A percentile compares a stretch with the other conserved stretches of the same genome.
Evolutionary conservation across 2,113 vertebrate genomes (phyloP).

Genomic region (Lota lota): DNA sequence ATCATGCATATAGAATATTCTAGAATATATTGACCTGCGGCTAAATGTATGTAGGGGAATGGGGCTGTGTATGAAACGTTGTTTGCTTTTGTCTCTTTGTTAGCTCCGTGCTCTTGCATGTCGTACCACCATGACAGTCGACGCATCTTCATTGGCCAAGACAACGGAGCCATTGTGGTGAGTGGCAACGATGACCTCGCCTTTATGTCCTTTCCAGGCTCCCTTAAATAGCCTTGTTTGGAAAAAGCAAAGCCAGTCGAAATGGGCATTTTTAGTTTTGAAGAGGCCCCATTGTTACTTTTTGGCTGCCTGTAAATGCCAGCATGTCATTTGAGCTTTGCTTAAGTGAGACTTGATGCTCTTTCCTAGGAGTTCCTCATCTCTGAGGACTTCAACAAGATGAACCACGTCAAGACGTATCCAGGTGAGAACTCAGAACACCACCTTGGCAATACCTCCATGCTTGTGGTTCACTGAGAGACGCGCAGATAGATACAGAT

Average conservation of each 20-base stretch:
- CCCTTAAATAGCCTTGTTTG: constrained; percentile 1
- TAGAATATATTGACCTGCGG: neutral
- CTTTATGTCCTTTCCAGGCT: neutral
- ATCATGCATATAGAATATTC: constrained; percentile 36
- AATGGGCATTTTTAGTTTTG: constrained; percentile 4
- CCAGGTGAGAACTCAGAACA: constrained; percentile 79
- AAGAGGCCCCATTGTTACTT: constrained; percentile 2
- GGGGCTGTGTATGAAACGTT: neutral
- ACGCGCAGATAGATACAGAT: neutral
- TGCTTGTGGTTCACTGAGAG: neutral
- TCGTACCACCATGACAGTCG: constrained; percentile 94
- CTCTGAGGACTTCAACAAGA: constrained; percentile 99
- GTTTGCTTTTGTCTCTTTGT: neutral
- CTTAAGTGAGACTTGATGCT: constrained; percentile 14
- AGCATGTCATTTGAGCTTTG: neutral
- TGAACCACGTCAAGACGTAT: constrained; percentile 96
- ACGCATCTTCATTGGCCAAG: constrained; percentile 94
- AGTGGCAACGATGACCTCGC: constrained; percentile 37
- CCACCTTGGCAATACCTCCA: neutral
- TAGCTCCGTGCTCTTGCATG: constrained; percentile 92
- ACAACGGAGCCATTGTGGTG: constrained; percentile 94
- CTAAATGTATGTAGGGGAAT: no score
- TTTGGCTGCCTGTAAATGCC: constrained; percentile 12
- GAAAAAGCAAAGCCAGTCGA: neutral
- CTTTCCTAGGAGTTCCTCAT: constrained; percentile 87